Conservation (phyloP, 2,113 vertebrate genomes). For the Apus apus region DNA sequence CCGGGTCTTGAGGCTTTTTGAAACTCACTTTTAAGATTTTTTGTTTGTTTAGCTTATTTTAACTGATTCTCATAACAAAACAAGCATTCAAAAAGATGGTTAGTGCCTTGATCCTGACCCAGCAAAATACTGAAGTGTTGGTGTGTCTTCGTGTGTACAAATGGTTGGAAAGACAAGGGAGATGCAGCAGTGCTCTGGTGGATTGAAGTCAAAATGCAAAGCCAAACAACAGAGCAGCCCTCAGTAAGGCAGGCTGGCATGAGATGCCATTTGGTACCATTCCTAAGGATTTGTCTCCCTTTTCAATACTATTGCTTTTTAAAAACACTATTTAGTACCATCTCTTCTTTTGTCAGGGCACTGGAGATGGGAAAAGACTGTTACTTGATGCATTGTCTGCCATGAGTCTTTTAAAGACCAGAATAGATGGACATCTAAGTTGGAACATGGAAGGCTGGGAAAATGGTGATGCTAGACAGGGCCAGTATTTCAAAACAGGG, state of each 20-base stretch:
- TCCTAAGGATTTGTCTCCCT: not conserved
- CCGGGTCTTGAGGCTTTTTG: constrained; percentile 46
- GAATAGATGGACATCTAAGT: not conserved
- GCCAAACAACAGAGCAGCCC: not conserved
- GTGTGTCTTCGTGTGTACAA: not conserved
- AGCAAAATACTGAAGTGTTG: constrained; percentile 4
- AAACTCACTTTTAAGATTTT: constrained; percentile 5
- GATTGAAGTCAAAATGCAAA: not conserved
- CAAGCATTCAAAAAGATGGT: not conserved
- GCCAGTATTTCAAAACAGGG: not conserved
- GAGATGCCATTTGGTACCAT: not conserved
- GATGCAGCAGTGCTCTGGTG: constrained; percentile 25
- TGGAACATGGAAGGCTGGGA: not conserved
- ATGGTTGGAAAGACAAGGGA: constrained; percentile 22
- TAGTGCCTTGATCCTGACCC: not conserved
- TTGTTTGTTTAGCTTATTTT: constrained; percentile 6
- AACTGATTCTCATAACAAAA: constrained; percentile 8
- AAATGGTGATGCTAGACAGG: not conserved
- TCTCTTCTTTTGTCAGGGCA: not conserved
- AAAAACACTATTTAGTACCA: not conserved
- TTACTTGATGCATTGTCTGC: not conserved
- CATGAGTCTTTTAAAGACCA: not conserved
- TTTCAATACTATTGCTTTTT: not conserved
- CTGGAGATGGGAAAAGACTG: not conserved
- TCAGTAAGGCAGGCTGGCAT: not conserved